Conservation (phyloP, 2,113 vertebrate species). For the Acrocephalus kingi region DNA sequence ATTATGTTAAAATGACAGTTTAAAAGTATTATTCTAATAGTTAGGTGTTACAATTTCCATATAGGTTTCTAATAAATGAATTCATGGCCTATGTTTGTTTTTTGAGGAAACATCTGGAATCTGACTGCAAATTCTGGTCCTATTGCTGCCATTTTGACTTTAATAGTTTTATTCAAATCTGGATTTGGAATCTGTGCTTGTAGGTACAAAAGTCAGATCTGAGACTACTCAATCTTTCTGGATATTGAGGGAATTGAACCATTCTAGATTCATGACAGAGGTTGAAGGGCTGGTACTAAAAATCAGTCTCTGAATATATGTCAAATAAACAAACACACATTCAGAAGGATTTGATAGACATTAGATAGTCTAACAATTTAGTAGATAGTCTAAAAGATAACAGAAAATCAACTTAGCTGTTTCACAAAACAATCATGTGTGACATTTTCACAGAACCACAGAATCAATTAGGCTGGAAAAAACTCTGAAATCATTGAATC, state of each 20-base stretch:
- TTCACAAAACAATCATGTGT: fast-evolving
- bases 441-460: neutral
- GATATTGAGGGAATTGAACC: neutral
- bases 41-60: neutral
- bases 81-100: neutral
- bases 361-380: neutral
- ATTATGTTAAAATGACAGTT: neutral
- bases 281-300: neutral
- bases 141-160: neutral
- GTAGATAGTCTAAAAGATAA: neutral
- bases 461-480: neutral
- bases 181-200: neutral
- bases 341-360: neutral
- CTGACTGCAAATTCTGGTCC: neutral
- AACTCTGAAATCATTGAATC: fast-evolving
- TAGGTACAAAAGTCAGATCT: neutral
- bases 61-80: neutral
- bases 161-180: neutral
- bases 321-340: neutral
- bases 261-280: neutral
- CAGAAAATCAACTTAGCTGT: neutral
- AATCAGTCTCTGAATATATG: neutral
- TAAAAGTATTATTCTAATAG: neutral
- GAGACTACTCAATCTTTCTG: neutral
- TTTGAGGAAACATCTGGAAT: neutral